Conservation (phyloP, 2,888 invertebrate species). For the Melanchra persicariae region DNA sequence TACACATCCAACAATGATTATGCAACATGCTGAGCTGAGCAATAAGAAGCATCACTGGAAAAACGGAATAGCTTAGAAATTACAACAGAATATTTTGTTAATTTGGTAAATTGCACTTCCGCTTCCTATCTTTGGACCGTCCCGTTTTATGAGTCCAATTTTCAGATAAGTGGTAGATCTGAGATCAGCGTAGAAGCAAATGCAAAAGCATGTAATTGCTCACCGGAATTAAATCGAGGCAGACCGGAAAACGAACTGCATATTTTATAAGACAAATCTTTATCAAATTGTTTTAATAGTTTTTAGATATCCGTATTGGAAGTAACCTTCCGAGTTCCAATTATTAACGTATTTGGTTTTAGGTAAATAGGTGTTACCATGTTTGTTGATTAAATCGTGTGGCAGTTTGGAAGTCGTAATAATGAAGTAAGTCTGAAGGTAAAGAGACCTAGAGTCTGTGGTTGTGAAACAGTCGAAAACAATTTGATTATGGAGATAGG, state of each 20-base stretch:
- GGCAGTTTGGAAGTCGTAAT: not conserved
- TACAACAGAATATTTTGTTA: not conserved
- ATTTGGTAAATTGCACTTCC: conserved; percentile 36
- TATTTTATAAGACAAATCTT: conserved; percentile 53
- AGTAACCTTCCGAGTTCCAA: conserved; percentile 57
- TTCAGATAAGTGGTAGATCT: conserved; percentile 16
- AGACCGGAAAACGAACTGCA: conserved; percentile 59
- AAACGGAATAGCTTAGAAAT: conserved; percentile 12
- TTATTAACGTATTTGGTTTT: conserved; percentile 43
- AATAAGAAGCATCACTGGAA: not conserved
- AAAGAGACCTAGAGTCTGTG: not conserved
- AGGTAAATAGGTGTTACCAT: not conserved
- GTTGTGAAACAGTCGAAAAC: no score
- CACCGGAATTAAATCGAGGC: conserved; percentile 53
- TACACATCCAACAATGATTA: no score
- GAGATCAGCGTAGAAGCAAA: conserved; percentile 51
- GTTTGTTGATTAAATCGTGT: not conserved
- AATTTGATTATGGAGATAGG: no score
- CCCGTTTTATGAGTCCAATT: conserved; percentile 24
- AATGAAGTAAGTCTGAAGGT: not conserved
- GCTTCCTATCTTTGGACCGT: conserved; percentile 33
- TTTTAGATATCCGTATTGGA: conserved; percentile 54
- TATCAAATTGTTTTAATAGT: conserved; percentile 55
- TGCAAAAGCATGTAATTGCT: conserved; percentile 55
- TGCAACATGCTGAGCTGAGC: no score